These are phyloP conservation scores for Trachelipus rathkii DNA, from an alignment of 1,140 invertebrate species.

Conservation along the genomic window DNA sequence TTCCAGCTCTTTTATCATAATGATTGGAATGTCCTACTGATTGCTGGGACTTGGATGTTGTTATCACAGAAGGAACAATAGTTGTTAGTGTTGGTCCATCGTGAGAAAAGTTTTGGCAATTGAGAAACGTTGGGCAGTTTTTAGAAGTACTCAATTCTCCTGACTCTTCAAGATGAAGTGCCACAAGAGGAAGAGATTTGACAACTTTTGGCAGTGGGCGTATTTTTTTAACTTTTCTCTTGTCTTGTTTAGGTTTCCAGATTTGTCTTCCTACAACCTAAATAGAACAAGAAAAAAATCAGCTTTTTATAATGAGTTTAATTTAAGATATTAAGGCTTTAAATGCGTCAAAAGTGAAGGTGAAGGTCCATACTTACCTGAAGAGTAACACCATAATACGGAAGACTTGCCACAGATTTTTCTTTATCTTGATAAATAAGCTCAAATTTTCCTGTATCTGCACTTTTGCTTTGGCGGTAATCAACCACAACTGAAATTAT, in stretches of 20 bases:
- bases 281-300: neutral
- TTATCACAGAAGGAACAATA: neutral
- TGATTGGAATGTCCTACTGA: no score
- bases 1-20: no score
- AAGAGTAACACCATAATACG: slow-evolving; percentile 18
- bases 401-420: slow-evolving; percentile 19
- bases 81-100: neutral
- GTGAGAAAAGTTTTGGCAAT: neutral
- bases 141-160: neutral
- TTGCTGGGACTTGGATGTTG: no score
- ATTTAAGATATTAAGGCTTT: neutral
- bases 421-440: slow-evolving; percentile 58
- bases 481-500: slow-evolving; percentile 83
- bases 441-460: slow-evolving; percentile 81
- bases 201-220: neutral
- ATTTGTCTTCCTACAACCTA: neutral
- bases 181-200: neutral
- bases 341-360: neutral
- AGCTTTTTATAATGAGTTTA: no score
- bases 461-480: slow-evolving; percentile 66
- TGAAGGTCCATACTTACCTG: neutral
- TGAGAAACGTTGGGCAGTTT: neutral
- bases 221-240: neutral
- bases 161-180: neutral
- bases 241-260: slow-evolving; percentile 3